phyloP scores from a whole-genome alignment of 2,888 invertebrate species.

The Micoletzkya japonica region DNA sequence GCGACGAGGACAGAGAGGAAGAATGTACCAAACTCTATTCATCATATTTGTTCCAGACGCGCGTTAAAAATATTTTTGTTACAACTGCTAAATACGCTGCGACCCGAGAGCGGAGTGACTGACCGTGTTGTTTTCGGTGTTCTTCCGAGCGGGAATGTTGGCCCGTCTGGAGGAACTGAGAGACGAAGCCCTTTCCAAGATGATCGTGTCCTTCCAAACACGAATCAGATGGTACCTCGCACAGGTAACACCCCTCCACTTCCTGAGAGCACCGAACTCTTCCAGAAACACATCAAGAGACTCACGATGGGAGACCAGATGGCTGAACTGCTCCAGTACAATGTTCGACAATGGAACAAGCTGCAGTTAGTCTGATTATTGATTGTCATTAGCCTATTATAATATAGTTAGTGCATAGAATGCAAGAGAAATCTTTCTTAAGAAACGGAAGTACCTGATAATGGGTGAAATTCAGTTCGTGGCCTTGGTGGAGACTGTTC shows the following conservation, averaged over 20 bases:
- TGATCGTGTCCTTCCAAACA: constrained; percentile 82
- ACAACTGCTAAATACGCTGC: too few species aligned
- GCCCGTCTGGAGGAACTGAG: constrained; percentile 99
- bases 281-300: constrained; percentile 22
- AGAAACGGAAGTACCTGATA: constrained; percentile 8
- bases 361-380: constrained; percentile 69
- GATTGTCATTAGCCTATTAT: background rate
- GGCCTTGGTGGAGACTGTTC: constrained; percentile 99
- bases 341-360: constrained; percentile 97
- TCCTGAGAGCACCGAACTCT: background rate
- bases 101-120: too few species aligned
- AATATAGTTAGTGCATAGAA: too few species aligned
- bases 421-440: too few species aligned
- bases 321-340: constrained; percentile 78
- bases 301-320: constrained; percentile 34
- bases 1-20: too few species aligned
- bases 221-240: constrained; percentile 46
- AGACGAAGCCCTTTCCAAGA: constrained; percentile 90
- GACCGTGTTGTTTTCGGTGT: constrained; percentile 74
- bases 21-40: too few species aligned
- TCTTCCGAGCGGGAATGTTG: constrained; percentile 99
- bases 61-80: too few species aligned
- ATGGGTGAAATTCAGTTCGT: constrained; percentile 83
- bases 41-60: too few species aligned
- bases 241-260: constrained; percentile 32